A percentile compares a stretch with the other conserved stretches of the same genome.
These are phyloP conservation scores for Cheilosia vulpina DNA, from an alignment of 2,888 invertebrate species.

Conservation along the genomic window DNA sequence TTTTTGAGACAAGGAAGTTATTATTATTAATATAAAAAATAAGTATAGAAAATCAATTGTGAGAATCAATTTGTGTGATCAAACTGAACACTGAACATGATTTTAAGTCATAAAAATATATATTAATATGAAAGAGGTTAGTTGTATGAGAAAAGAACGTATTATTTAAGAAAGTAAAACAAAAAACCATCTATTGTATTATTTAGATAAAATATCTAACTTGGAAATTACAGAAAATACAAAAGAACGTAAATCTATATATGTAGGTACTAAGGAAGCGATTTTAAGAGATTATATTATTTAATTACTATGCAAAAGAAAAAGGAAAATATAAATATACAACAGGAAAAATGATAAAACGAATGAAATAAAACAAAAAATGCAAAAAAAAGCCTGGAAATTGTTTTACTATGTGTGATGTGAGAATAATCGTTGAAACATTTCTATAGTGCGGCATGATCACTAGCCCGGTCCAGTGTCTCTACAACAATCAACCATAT, in stretches of 20 bases:
- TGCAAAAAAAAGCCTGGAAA: constrained; percentile 18
- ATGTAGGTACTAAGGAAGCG: constrained; percentile 64
- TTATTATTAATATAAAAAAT: constrained; percentile 40
- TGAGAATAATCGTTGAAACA: no score
- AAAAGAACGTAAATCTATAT: constrained; percentile 58
- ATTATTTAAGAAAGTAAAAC: constrained; percentile 50
- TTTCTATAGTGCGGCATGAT: no score
- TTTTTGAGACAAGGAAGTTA: constrained; percentile 71
- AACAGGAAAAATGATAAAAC: constrained; percentile 61
- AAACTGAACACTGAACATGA: constrained; percentile 71
- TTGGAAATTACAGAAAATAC: constrained; percentile 51
- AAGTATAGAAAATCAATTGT: constrained; percentile 68
- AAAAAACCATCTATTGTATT: constrained; percentile 58
- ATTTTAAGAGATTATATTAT: constrained; percentile 72
- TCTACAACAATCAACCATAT: no score
- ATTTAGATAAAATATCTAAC: constrained; percentile 67
- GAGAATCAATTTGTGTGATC: constrained; percentile 75
- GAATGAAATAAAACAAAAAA: constrained; percentile 56
- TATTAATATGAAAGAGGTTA: constrained; percentile 63
- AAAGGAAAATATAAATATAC: constrained; percentile 71
- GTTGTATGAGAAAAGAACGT: constrained; percentile 29
- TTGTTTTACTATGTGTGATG: constrained; percentile 9
- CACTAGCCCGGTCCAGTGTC: no score
- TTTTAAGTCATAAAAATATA: constrained; percentile 73
- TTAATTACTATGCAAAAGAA: constrained; percentile 70